Evolutionary conservation across 2,888 invertebrate genomes (phyloP), one percentile per base, ranked within the genome.

Genomic region (Idaea straminata): DNA sequence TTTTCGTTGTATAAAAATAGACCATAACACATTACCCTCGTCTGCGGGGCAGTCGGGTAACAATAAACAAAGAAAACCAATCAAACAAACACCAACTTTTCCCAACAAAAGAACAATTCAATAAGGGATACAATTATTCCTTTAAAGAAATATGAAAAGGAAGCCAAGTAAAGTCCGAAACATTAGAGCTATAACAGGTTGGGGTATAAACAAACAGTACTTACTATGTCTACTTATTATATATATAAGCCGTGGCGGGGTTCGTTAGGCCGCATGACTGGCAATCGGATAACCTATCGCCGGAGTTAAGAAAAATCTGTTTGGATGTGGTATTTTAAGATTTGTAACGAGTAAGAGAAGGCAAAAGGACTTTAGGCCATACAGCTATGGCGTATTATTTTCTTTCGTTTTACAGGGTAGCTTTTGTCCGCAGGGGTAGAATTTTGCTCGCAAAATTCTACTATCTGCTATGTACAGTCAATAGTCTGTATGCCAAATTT

Each of bases 191-290:
- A 47, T 13, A 47, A 47, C 47, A 47, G 47, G 47, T 47, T 47
- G 47, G 47, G 47, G 59, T 16, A 87, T 86, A 90, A 90, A 90
- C 85, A 88, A 83, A 82, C 81, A 76, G 74, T 79, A 78, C 76
- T 73, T 78, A 81, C 15, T 25, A 59, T 77, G 75, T 77, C 74
- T 76, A 77, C 80, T 77, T 78, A 82, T 76, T 81, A 82, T 79
- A 83, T 81, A 82, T 82, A 81, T 25, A 77, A 79, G 73, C 73
- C 73, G 64, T 72, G 75, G 72, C 74, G 72, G 13, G 7, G 85
- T 91, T 91, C 91, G 90, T 92, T 92, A 92, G 89, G 87, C 86
- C 81, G 87, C 88, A 90, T 92, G 91, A 92, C 91, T 91, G 87
- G 90, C 89, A 88, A 84, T 83, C 84, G 83, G 86, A 85, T 86